Evolutionary conservation across 2,888 invertebrate genomes (phyloP).

Genomic region (Auanema freiburgensis): DNA sequence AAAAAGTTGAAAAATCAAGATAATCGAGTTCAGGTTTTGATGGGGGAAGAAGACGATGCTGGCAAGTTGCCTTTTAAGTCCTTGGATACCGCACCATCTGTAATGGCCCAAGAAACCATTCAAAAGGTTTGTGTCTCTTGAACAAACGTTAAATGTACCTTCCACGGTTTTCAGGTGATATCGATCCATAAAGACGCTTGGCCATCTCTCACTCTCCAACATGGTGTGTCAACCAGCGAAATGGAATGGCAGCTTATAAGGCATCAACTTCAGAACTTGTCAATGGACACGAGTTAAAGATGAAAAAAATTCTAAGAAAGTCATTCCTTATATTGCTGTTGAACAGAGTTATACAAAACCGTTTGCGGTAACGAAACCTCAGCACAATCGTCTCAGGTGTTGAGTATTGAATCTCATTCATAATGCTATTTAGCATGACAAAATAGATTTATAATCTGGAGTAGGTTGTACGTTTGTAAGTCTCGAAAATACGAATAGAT

Average conservation of each 20-base stretch:
- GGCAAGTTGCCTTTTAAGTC: slow-evolving; percentile 40
- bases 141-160: neutral
- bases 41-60: slow-evolving; percentile 41
- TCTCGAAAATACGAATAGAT: no score
- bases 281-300: slow-evolving; percentile 4
- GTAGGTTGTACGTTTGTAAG: no score
- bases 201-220: slow-evolving; percentile 55
- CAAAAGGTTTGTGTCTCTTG: slow-evolving; percentile 50
- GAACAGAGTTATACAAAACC: no score
- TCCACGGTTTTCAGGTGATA: slow-evolving; percentile 50
- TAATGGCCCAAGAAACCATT: slow-evolving; percentile 54
- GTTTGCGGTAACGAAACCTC: no score
- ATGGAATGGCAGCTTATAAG: slow-evolving; percentile 47
- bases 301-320: no score
- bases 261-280: slow-evolving; percentile 26
- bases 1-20: slow-evolving; percentile 65
- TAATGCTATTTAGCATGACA: no score
- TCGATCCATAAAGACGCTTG: slow-evolving; percentile 62
- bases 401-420: no score
- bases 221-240: slow-evolving; percentile 54
- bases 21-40: slow-evolving; percentile 75
- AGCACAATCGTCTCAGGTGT: no score
- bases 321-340: no score
- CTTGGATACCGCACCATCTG: slow-evolving; percentile 49
- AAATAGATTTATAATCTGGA: no score